Conservation (phyloP, 2,797 vertebrate species). For the Enteromius argenteus region DNA sequence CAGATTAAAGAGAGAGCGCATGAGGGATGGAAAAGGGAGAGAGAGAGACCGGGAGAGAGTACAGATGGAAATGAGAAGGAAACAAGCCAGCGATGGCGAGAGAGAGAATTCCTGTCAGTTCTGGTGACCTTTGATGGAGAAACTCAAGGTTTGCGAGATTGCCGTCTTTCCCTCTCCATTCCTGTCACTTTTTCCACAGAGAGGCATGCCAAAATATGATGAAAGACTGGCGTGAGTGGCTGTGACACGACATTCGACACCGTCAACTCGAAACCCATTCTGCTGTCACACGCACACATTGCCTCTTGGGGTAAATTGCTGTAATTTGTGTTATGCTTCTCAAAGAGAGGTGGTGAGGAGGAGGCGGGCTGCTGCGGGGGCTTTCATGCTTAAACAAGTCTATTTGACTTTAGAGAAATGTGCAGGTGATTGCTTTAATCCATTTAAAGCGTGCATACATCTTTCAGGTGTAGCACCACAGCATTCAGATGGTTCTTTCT, state of each 20-base stretch:
- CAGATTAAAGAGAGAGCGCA: constrained; percentile 53
- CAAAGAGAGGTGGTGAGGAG: constrained; percentile 58
- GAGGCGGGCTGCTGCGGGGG: constrained; percentile 55
- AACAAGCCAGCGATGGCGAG: constrained; percentile 33
- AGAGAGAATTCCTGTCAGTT: constrained; percentile 53
- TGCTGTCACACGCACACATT: constrained; percentile 67
- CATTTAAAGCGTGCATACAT: constrained; percentile 54
- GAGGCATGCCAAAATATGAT: constrained; percentile 70
- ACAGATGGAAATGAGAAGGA: constrained; percentile 52
- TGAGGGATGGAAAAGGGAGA: constrained; percentile 34
- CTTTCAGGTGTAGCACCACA: constrained; percentile 29
- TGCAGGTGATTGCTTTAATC: constrained; percentile 60
- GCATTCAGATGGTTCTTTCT: constrained; percentile 25
- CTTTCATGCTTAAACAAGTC: constrained; percentile 65
- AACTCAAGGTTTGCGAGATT: constrained; percentile 64
- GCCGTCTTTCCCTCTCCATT: constrained; percentile 55
- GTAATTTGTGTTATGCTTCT: constrained; percentile 70
- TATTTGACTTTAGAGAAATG: constrained; percentile 60
- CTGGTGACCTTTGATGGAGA: constrained; percentile 63
- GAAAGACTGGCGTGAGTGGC: constrained; percentile 69
- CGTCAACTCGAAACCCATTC: constrained; percentile 70
- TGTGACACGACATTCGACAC: constrained; percentile 71
- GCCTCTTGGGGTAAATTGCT: constrained; percentile 71
- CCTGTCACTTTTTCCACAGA: constrained; percentile 63
- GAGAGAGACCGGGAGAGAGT: constrained; percentile 41